phyloP scores from a whole-genome alignment of 2,797 vertebrate genomes.

The Telmatherina bonti region DNA sequence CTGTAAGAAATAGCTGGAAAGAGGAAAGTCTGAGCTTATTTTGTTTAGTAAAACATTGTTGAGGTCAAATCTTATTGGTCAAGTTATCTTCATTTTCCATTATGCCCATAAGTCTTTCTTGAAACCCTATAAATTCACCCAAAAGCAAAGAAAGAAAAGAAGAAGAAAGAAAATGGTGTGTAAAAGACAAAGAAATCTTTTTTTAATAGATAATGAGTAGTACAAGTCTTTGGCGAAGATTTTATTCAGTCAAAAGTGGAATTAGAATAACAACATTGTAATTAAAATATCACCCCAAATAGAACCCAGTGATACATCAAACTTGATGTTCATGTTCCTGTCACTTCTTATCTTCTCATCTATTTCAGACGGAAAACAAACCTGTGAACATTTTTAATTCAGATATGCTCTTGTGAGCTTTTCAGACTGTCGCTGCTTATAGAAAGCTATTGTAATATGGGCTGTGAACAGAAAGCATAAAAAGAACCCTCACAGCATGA shows the following conservation, averaged over 20 bases:
- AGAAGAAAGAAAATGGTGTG: too few species aligned
- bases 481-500: neutral
- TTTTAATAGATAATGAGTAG: neutral
- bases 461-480: neutral
- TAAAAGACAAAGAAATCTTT: neutral
- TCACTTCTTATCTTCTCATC: neutral
- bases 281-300: neutral
- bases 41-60: too few species aligned
- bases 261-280: too few species aligned
- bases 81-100: too few species aligned
- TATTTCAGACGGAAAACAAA: neutral
- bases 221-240: neutral
- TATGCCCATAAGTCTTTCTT: too few species aligned
- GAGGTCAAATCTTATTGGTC: too few species aligned
- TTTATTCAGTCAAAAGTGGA: conserved; percentile 11
- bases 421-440: neutral
- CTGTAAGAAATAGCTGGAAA: too few species aligned
- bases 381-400: neutral
- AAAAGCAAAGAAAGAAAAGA: too few species aligned
- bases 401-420: neutral
- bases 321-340: neutral
- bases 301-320: neutral
- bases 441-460: neutral
- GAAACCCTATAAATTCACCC: too few species aligned
- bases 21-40: too few species aligned